Base-by-base conservation (phyloP, 2,113 vertebrate genomes). In the Petrocephalus microphthalmus region DNA sequence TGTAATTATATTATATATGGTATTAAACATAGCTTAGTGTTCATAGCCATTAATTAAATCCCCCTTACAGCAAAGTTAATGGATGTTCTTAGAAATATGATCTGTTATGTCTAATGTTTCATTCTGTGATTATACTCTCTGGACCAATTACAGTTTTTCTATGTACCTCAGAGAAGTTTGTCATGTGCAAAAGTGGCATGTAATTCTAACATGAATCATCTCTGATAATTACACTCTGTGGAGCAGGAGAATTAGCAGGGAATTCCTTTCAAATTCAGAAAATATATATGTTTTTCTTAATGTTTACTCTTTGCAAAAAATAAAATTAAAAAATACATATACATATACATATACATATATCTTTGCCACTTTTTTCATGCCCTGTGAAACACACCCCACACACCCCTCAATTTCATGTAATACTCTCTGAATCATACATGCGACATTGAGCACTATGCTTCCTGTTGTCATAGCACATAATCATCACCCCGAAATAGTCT, bases 131-230 rank as follows among this genome's bases (percentile, higher is more conserved):
- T 84, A n/a, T 84, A 25, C 22, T n/a, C 42, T 84, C 42, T 84
- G 81, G 47, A 25, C 42, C 47, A 51, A 84, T 84, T 82, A 82
- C 17, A 7, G 33, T 47, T 82, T 82, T 82, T 82, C 45, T 22
- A 33, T 47, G 42, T 82, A 82, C 78, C 29, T 47, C 81, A 84
- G 81, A 84, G 19, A 84, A 84, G 11, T 84, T 25, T 51, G 47
- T 84, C 81, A 84, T 51, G 33, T 84, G 8, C 20, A 51, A 84
- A 84, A 84, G 8, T 84, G 81, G 49, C 42, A 51, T 84, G 42
- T 51, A 78, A 51, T 84, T 84, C 42, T 19, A 84, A 84, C 81
- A 84, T 84, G 47, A 84, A 84, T 84, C 81, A 84, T 84, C 42
- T 20, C 47, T 84, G 81, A 49, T 47, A n/a, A 84, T 84, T 84